Evolutionary conservation across 2,888 invertebrate species (phyloP).

Genomic region (Drosophila acutilabella): DNA sequence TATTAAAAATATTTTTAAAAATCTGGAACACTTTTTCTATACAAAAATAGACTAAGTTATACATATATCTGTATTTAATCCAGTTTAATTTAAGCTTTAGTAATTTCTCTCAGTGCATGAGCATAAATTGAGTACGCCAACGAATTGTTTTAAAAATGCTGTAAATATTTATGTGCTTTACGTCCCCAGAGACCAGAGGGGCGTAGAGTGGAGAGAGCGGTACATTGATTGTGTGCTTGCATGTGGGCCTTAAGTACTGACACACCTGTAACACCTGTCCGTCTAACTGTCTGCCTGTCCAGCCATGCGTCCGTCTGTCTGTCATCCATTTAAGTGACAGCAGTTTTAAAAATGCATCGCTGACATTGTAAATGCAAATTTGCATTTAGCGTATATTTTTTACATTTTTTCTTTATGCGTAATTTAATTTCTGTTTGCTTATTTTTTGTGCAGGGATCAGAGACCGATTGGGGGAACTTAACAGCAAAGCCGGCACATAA

Average conservation of each 20-base stretch:
- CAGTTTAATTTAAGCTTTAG: background rate
- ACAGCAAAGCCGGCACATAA: background rate
- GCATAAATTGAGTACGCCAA: slow-evolving; percentile 28
- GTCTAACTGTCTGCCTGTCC: slow-evolving; percentile 4
- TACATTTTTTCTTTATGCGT: slow-evolving; percentile 32
- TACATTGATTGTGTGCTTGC: slow-evolving; percentile 9
- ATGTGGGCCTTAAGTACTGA: slow-evolving; percentile 44
- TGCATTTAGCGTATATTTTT: slow-evolving; percentile 57
- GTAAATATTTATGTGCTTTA: slow-evolving; percentile 71
- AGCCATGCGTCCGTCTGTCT: slow-evolving; percentile 15
- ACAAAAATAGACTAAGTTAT: background rate
- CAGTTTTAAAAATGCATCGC: slow-evolving; percentile 50
- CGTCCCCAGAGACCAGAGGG: slow-evolving; percentile 5
- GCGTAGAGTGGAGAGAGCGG: background rate
- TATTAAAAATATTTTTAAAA: too few species aligned
- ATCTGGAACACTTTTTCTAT: background rate
- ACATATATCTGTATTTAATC: background rate
- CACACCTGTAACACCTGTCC: slow-evolving; percentile 52
- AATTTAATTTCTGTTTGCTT: slow-evolving; percentile 49
- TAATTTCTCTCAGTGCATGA: slow-evolving; percentile 41
- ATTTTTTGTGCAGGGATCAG: slow-evolving; percentile 13
- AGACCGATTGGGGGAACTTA: slow-evolving; percentile 8
- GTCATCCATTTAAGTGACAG: slow-evolving; percentile 55
- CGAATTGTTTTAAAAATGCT: slow-evolving; percentile 71
- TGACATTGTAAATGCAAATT: slow-evolving; percentile 74